Evolutionary conservation across 2,113 vertebrate species (phyloP).

Genomic region (Calyptommatus sinebrachiatus): DNA sequence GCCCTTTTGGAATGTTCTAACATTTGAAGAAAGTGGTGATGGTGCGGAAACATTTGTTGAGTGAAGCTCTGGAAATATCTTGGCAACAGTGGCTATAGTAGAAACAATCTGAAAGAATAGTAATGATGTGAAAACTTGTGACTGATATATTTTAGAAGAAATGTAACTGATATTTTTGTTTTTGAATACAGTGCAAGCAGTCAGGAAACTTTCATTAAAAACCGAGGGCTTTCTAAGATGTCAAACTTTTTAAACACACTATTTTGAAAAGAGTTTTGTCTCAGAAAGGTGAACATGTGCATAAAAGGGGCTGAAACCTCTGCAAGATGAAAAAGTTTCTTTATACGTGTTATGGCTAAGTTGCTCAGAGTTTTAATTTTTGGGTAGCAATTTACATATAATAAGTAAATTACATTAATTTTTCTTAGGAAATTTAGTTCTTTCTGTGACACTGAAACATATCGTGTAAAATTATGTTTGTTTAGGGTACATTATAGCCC

Average conservation of each 20-base stretch:
- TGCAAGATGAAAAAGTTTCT: background rate
- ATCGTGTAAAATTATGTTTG: background rate
- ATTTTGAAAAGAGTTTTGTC: background rate
- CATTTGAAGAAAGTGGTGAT: too few relatives aligned
- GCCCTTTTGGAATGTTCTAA: too few relatives aligned
- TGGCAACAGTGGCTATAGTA: slow-evolving; percentile 32
- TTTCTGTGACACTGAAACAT: slow-evolving; percentile 7
- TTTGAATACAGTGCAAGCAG: slow-evolving; percentile 21
- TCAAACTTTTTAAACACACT: background rate
- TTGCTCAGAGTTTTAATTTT: too few relatives aligned
- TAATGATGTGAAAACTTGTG: slow-evolving; percentile 42
- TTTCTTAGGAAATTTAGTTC: slow-evolving; percentile 11
- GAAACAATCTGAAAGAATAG: slow-evolving; percentile 15
- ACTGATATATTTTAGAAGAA: slow-evolving; percentile 22
- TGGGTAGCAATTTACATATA: too few relatives aligned
- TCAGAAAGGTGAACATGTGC: background rate
- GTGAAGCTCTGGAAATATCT: too few relatives aligned
- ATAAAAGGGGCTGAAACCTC: background rate
- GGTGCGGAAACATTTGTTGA: too few relatives aligned
- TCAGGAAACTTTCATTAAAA: slow-evolving; percentile 22
- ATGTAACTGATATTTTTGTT: background rate
- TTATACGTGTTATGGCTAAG: background rate
- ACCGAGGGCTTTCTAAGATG: slow-evolving; percentile 1
- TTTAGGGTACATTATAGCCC: background rate
- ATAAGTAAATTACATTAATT: background rate